Evolutionary conservation across 2,113 vertebrate genomes (phyloP).

Genomic region (Halcyon malimbica): DNA sequence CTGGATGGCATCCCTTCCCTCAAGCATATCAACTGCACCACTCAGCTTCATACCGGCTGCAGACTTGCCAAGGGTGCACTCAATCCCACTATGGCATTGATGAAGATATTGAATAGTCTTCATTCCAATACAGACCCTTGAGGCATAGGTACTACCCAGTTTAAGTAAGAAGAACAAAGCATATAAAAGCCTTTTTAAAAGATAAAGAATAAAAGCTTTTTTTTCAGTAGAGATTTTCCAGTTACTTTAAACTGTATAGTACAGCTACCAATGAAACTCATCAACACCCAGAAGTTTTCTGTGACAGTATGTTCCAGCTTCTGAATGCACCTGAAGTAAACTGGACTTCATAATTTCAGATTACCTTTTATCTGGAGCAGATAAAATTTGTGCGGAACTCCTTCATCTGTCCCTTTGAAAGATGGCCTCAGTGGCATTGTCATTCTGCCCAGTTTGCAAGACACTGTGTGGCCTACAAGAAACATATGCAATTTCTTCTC

Average conservation of each 20-base stretch:
- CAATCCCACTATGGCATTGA: fast-evolving
- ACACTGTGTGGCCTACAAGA: neutral
- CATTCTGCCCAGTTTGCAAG: neutral
- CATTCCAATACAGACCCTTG: neutral
- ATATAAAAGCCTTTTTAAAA: neutral
- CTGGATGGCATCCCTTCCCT: neutral
- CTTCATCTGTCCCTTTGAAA: neutral
- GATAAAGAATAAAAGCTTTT: neutral
- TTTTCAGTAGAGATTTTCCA: neutral
- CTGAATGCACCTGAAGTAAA: neutral
- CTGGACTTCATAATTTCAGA: neutral
- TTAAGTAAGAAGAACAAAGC: neutral
- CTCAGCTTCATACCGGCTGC: neutral
- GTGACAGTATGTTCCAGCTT: neutral
- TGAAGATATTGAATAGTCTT: neutral
- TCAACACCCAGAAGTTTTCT: neutral
- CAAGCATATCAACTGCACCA: neutral
- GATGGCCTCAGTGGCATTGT: neutral
- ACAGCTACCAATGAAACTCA: neutral
- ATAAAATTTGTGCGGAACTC: neutral
- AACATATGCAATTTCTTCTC: neutral
- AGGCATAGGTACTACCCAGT: neutral
- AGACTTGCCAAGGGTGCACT: neutral
- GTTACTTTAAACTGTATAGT: neutral
- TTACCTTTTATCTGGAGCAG: neutral